Evolutionary conservation across 2,888 invertebrate genomes (phyloP).

Genomic region (Polymixis lichenea): DNA sequence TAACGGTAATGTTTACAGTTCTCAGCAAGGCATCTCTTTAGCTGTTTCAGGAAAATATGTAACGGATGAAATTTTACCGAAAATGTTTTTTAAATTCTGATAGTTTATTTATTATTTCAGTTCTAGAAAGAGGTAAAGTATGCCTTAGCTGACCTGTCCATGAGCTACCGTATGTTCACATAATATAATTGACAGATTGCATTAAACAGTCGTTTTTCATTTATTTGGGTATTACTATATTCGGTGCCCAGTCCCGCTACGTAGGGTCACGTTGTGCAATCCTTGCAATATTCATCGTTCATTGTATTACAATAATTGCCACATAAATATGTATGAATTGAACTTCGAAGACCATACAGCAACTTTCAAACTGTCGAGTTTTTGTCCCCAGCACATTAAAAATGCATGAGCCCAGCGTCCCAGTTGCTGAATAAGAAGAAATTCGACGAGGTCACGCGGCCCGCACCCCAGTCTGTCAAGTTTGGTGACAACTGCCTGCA

Average conservation of each 20-base stretch:
- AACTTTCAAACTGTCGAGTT: conserved; percentile 84
- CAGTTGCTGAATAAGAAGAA: conserved; percentile 71
- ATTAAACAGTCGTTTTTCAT: conserved; percentile 57
- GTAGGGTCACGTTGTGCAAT: conserved; percentile 77
- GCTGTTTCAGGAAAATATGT: conserved; percentile 32
- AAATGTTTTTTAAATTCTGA: neutral
- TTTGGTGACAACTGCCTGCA: conserved; percentile 64
- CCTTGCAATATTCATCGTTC: conserved; percentile 83
- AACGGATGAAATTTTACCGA: neutral
- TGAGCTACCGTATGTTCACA: conserved; percentile 19
- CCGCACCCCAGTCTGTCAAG: conserved; percentile 65
- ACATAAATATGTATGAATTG: conserved; percentile 87
- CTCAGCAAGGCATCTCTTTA: conserved; percentile 23
- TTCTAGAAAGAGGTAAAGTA: neutral
- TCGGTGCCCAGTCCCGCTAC: conserved; percentile 67
- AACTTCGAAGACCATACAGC: conserved; percentile 79
- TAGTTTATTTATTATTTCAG: neutral
- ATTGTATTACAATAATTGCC: conserved; percentile 87
- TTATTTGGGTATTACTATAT: conserved; percentile 68
- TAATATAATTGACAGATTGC: conserved; percentile 51
- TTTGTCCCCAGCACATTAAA: conserved; percentile 84
- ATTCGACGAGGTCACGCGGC: conserved; percentile 73
- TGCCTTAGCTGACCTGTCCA: neutral
- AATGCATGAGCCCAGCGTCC: conserved; percentile 80
- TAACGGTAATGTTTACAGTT: conserved; percentile 52